Evolutionary conservation across 2,113 vertebrate species (phyloP).

Genomic region (Stegastes partitus): DNA sequence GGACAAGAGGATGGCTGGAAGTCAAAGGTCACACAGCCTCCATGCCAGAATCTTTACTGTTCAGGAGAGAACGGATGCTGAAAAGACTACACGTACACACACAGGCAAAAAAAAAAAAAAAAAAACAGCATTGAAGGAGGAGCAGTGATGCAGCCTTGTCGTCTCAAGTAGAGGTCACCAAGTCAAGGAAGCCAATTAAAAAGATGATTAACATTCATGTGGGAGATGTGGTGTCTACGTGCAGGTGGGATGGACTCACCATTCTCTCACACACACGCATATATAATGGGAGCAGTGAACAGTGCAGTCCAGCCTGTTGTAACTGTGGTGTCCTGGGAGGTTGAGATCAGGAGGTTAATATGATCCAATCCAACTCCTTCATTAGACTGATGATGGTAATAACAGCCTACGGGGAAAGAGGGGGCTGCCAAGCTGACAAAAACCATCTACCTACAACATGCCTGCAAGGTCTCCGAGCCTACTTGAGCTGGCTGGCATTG

Average conservation of each 20-base stretch:
- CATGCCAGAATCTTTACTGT: background rate
- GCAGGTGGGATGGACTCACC: slow-evolving; percentile 54
- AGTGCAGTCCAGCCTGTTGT: slow-evolving; percentile 61
- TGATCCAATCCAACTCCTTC: slow-evolving; percentile 77
- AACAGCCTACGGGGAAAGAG: slow-evolving; percentile 62
- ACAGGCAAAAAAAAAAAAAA: slow-evolving; percentile 10
- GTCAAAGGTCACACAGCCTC: slow-evolving; percentile 38
- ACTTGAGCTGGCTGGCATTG: slow-evolving; percentile 14
- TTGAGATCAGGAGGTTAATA: slow-evolving; percentile 80
- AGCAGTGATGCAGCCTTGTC: slow-evolving; percentile 52
- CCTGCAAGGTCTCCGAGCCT: slow-evolving; percentile 26
- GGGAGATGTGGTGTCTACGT: slow-evolving; percentile 64
- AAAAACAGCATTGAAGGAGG: slow-evolving; percentile 35
- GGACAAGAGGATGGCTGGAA: slow-evolving; percentile 25
- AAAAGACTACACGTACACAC: background rate
- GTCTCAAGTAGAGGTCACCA: slow-evolving; percentile 72
- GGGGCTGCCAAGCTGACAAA: slow-evolving; percentile 46
- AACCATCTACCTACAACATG: slow-evolving; percentile 44
- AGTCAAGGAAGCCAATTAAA: slow-evolving; percentile 81
- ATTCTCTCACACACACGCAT: slow-evolving; percentile 21
- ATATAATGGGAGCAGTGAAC: slow-evolving; percentile 46
- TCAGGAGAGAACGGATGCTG: background rate
- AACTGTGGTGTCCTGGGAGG: slow-evolving; percentile 72
- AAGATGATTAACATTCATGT: slow-evolving; percentile 82
- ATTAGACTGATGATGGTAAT: slow-evolving; percentile 80